Conservation (phyloP, 2,888 invertebrate species). For the Papilio demoleus region DNA sequence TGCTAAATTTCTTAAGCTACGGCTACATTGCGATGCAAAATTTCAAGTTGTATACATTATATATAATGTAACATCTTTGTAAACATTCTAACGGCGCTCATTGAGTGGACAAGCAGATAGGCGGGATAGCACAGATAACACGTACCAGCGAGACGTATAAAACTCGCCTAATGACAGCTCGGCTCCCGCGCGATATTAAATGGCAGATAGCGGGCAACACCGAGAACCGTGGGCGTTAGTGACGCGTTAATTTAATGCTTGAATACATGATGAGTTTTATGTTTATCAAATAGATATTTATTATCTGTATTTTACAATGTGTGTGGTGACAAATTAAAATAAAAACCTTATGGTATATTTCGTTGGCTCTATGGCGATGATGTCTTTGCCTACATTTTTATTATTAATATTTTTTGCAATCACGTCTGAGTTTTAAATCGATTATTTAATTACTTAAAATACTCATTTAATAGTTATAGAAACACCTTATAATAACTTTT, state of each 20-base stretch:
- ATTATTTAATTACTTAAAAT: no score
- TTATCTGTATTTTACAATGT: neutral
- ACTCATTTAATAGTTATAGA: no score
- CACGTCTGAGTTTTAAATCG: no score
- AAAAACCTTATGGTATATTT: constrained; percentile 13
- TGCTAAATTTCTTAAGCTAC: no score
- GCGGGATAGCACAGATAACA: constrained; percentile 28
- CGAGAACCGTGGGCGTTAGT: constrained; percentile 20
- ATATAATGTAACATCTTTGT: constrained; percentile 20
- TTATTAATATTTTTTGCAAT: neutral
- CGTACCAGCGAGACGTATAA: constrained; percentile 25
- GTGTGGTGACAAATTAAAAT: constrained; percentile 19
- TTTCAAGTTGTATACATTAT: constrained; percentile 32
- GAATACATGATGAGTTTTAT: constrained; percentile 21
- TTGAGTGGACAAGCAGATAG: constrained; percentile 36
- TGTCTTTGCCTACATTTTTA: neutral
- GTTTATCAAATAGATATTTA: constrained; percentile 24
- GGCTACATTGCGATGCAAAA: neutral
- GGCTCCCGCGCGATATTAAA: constrained; percentile 34
- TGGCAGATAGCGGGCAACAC: constrained; percentile 25
- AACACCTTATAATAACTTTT: no score
- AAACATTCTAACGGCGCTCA: constrained; percentile 31
- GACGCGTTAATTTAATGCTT: constrained; percentile 27
- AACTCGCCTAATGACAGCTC: constrained; percentile 33
- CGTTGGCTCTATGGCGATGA: neutral